These are phyloP conservation scores for Mythimna vitellina DNA, from an alignment of 2,888 invertebrate species.

Conservation along the genomic window DNA sequence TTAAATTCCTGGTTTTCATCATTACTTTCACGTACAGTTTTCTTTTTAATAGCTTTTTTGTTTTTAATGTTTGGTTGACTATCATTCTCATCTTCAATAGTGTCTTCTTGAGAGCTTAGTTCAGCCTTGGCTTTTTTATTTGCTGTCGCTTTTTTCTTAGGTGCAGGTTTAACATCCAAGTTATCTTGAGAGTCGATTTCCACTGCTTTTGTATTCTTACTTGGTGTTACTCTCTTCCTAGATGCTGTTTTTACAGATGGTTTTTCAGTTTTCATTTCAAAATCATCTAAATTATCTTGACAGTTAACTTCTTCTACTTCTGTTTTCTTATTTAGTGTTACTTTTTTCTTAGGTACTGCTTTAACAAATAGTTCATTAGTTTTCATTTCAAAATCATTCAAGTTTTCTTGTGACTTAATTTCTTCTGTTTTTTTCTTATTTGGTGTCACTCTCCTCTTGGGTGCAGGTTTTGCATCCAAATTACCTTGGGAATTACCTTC, in stretches of 20 bases:
- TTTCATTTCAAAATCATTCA: constrained; percentile 53
- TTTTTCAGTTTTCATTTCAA: constrained; percentile 44
- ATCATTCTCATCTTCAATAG: constrained; percentile 1
- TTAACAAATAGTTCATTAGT: constrained; percentile 34
- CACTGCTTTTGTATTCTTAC: constrained; percentile 6
- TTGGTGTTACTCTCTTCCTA: constrained; percentile 45
- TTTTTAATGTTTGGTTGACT: constrained; percentile 4
- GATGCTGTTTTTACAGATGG: constrained; percentile 32
- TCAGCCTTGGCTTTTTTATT: constrained; percentile 42
- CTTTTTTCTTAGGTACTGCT: constrained; percentile 40
- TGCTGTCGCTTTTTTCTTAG: constrained; percentile 44
- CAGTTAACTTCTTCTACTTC: constrained; percentile 8
- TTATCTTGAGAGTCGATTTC: constrained; percentile 28
- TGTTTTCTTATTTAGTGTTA: constrained; percentile 26
- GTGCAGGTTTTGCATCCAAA: constrained; percentile 44
- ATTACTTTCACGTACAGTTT: constrained; percentile 9
- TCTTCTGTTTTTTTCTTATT: constrained; percentile 15
- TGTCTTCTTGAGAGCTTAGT: constrained; percentile 11
- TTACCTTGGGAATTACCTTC: constrained; percentile 33
- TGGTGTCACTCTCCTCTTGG: constrained; percentile 44
- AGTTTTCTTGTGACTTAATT: constrained; percentile 35
- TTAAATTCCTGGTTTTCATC: constrained; percentile 31
- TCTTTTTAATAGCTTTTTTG: constrained; percentile 16
- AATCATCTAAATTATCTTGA: constrained; percentile 52
- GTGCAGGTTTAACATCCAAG: constrained; percentile 40